Evolutionary conservation across 2,888 invertebrate genomes (phyloP), one percentile per base, ranked within the genome.

Genomic region (Patella caerulea): DNA sequence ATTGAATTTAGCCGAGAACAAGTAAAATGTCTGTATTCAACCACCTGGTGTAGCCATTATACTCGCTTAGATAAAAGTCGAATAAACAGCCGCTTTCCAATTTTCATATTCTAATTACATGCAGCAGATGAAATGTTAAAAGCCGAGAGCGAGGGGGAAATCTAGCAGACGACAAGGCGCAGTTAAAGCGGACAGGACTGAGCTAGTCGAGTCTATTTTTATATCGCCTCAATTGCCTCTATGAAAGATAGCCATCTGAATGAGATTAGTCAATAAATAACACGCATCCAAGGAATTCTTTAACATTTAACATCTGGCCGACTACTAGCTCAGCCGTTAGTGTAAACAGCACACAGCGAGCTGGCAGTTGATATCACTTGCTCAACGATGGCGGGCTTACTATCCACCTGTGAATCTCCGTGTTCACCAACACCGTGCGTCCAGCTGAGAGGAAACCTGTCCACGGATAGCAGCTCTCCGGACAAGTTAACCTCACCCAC

Each of bases 251-350:
- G 84, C 82, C 82, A 83, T 86, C 83, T 83, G 86, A 85, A 81
- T 78, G 82, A 81, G 88, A 87, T 88, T 87, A 88, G 88, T 89
- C 88, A 88, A 89, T 88, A 89, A 88, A 88, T 87, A 89, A 85
- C 85, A 84, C 82, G 83, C 86, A 86, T 86, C 85, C 82, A 83
- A 84, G 86, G 88, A 87, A 86, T 87, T 86, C 86, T 83, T 84
- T 84, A 84, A 84, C 86, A 83, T 83, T 83, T 85, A 87, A 86
- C 89, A 89, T 88, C 89, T 89, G 89, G 89, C 87, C 84, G 86
- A 83, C 87, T 83, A 80, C 77, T 83, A 82, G 86, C 84, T 83
- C 83, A 83, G 83, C 59, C 72, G 72, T 53, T n/a, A 52, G n/a
- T n/a, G 72, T 52, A 71, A n/a, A 71, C 24, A 9, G 72, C 34